phyloP scores from a whole-genome alignment of 2,888 invertebrate species.

The Tipula vernalis region DNA sequence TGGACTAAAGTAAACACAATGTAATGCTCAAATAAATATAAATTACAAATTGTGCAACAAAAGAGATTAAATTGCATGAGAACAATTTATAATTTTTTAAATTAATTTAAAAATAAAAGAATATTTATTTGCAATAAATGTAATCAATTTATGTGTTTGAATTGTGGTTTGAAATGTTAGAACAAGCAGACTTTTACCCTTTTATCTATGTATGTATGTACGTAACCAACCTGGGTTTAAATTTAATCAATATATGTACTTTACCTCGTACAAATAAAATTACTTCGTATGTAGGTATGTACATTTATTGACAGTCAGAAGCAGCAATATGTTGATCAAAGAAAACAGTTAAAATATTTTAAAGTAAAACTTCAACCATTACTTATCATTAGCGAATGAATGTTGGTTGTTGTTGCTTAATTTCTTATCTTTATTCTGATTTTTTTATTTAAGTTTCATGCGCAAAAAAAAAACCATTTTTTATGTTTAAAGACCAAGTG shows the following conservation, averaged over 20 bases:
- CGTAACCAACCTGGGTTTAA: neutral
- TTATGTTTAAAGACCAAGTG: neutral
- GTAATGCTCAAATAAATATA: neutral
- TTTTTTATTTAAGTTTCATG: neutral
- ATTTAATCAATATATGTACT: neutral
- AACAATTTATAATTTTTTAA: too few relatives aligned
- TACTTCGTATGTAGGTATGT: neutral
- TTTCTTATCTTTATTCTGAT: neutral
- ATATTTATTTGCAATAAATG: neutral
- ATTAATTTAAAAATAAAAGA: too few relatives aligned
- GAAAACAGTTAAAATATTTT: neutral
- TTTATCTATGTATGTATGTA: neutral
- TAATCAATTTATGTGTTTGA: neutral
- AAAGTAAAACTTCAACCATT: neutral
- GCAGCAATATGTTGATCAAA: neutral
- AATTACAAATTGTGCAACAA: too few relatives aligned
- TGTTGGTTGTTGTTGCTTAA: neutral
- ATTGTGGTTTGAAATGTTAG: neutral
- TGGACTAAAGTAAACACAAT: neutral
- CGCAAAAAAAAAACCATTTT: neutral
- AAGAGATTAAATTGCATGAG: too few relatives aligned
- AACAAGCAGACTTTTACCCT: too few relatives aligned
- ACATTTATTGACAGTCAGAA: neutral
- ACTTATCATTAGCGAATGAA: neutral
- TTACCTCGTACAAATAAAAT: neutral